phyloP scores from a whole-genome alignment of 2,888 invertebrate genomes.

The Spilosoma lubricipeda region DNA sequence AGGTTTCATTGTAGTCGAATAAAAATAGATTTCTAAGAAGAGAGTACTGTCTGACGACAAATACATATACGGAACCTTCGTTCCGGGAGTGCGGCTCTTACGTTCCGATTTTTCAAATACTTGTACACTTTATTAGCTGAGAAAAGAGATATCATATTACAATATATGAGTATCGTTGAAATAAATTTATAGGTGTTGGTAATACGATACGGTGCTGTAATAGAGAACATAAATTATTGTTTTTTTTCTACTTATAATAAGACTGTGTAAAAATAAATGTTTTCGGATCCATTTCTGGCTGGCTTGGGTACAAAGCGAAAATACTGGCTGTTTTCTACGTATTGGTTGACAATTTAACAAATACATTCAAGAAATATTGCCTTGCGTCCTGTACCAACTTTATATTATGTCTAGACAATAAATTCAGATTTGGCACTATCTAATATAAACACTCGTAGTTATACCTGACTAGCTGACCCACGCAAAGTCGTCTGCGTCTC shows the following conservation, averaged over 20 bases:
- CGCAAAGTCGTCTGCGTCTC: too few species aligned
- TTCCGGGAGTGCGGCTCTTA: background rate
- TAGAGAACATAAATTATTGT: background rate
- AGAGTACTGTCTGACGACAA: background rate
- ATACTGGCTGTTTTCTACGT: background rate
- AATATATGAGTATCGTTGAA: background rate
- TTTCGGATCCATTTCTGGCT: background rate
- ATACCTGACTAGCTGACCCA: background rate
- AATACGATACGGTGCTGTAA: constrained; percentile 1
- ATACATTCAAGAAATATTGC: background rate
- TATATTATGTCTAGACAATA: background rate
- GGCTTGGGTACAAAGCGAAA: background rate
- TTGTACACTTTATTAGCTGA: background rate
- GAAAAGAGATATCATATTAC: constrained; percentile 3
- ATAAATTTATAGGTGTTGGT: background rate
- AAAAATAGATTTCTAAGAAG: background rate
- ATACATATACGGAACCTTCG: background rate
- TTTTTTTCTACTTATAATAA: background rate
- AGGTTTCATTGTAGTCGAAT: too few species aligned
- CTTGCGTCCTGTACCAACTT: background rate
- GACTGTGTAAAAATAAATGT: background rate
- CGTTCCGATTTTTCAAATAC: background rate
- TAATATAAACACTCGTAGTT: background rate
- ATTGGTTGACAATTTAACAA: background rate
- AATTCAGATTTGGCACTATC: background rate